A percentile compares a stretch with the other conserved stretches of the same genome.
phyloP scores from a whole-genome alignment of 2,888 invertebrate species.

The Andricus quercusramuli region DNA sequence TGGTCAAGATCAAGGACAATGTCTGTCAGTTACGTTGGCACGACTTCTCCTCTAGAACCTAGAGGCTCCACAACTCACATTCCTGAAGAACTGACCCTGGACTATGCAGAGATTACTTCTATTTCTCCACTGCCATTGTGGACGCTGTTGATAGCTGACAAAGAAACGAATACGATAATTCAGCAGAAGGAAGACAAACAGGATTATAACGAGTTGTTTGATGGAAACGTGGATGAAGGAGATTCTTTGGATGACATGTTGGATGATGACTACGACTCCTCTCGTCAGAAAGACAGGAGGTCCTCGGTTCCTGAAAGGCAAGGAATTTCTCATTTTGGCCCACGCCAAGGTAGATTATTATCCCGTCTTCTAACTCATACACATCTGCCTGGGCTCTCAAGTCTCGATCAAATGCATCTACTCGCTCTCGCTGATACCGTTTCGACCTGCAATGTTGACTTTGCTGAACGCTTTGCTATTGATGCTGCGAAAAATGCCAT shows the following conservation, averaged over 20 bases:
- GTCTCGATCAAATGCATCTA: conserved; percentile 99
- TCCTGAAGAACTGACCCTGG: conserved; percentile 92
- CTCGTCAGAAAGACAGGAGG: conserved; percentile 82
- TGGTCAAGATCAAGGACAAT: conserved; percentile 95
- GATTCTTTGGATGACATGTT: conserved; percentile 90
- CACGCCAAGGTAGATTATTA: conserved; percentile 90
- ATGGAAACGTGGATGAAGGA: conserved; percentile 87
- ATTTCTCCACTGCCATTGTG: conserved; percentile 98
- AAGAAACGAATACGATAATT: conserved; percentile 82
- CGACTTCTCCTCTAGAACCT: conserved; percentile 88
- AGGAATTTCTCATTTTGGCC: conserved; percentile 91
- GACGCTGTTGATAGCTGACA: conserved; percentile 96
- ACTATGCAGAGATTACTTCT: conserved; percentile 98
- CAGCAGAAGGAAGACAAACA: conserved; percentile 79
- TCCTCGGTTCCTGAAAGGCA: conserved; percentile 87
- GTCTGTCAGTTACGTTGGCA: conserved; percentile 91
- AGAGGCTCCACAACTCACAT: conserved; percentile 89
- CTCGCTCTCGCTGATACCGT: conserved; percentile 99
- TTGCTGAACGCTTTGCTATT: conserved; percentile 89
- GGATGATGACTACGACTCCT: conserved; percentile 85
- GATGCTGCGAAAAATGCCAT: conserved; percentile 84
- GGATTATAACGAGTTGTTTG: conserved; percentile 96
- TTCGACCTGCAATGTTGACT: conserved; percentile 93
- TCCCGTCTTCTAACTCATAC: conserved; percentile 96
- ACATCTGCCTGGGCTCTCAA: conserved; percentile 95